Evolutionary conservation across 2,797 vertebrate species (phyloP).

Genomic region (Pogoniulus pusillus): DNA sequence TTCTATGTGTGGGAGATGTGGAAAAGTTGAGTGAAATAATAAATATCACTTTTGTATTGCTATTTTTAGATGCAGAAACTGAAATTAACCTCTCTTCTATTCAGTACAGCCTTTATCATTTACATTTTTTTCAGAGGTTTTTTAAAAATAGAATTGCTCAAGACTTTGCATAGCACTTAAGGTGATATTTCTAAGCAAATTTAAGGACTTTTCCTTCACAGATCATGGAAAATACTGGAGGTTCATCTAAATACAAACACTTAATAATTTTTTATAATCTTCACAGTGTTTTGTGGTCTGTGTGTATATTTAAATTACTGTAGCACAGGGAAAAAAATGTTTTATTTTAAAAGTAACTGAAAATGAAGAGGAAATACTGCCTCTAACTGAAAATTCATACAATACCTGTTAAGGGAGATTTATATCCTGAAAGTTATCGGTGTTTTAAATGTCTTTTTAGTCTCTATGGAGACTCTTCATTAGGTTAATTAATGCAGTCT

Average conservation of each 20-base stretch:
- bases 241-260: neutral
- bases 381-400: neutral
- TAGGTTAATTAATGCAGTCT: conserved; percentile 12
- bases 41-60: neutral
- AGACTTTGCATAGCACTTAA: neutral
- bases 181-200: neutral
- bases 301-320: neutral
- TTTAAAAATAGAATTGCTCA: neutral
- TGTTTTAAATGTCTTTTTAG: conserved; percentile 35
- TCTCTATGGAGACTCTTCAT: conserved; percentile 43
- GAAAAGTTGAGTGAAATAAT: neutral
- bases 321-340: neutral
- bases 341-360: neutral
- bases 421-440: neutral
- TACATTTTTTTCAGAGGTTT: neutral
- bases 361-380: neutral
- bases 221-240: neutral
- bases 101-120: neutral
- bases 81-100: neutral
- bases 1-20: neutral
- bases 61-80: neutral
- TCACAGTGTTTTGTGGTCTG: neutral
- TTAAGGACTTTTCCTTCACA: neutral
- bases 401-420: neutral
- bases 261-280: neutral